Evolutionary conservation across 2,888 invertebrate genomes (phyloP).

Genomic region (Tachina lurida): DNA sequence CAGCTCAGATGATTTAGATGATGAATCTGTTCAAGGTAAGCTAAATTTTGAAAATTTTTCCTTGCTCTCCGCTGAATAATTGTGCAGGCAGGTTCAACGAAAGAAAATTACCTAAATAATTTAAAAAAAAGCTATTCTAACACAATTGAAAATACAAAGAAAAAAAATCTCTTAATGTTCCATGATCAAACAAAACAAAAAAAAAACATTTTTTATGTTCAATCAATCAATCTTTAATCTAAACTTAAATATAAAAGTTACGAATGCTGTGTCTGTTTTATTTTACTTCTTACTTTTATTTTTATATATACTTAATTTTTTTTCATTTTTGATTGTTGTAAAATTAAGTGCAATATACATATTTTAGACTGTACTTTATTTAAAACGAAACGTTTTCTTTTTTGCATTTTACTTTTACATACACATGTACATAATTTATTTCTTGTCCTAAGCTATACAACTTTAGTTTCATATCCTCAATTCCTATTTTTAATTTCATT

Average conservation of each 20-base stretch:
- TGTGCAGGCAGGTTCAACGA: conserved; percentile 45
- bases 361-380: conserved; percentile 40
- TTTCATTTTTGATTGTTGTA: conserved; percentile 19
- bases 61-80: conserved; percentile 82
- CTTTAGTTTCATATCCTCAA: conserved; percentile 33
- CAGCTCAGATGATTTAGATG: conserved; percentile 92
- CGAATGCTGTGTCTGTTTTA: conserved; percentile 52
- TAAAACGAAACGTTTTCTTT: conserved; percentile 1
- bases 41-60: conserved; percentile 83
- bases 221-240: conserved; percentile 7
- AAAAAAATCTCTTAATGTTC: conserved; percentile 51
- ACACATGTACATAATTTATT: conserved; percentile 12
- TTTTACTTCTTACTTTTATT: conserved; percentile 45
- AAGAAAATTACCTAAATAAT: not conserved
- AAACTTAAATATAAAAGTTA: conserved; percentile 16
- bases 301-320: conserved; percentile 28
- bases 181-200: conserved; percentile 37
- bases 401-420: conserved; percentile 55
- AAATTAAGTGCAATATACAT: conserved; percentile 48
- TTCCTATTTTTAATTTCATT: conserved; percentile 42
- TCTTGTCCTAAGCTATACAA: conserved; percentile 23
- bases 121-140: conserved; percentile 21
- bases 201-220: conserved; percentile 37
- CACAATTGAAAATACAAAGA: conserved; percentile 26
- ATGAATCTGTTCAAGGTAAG: conserved; percentile 83